phyloP scores from a whole-genome alignment of 2,113 vertebrate species.

The Laticauda laticaudata region DNA sequence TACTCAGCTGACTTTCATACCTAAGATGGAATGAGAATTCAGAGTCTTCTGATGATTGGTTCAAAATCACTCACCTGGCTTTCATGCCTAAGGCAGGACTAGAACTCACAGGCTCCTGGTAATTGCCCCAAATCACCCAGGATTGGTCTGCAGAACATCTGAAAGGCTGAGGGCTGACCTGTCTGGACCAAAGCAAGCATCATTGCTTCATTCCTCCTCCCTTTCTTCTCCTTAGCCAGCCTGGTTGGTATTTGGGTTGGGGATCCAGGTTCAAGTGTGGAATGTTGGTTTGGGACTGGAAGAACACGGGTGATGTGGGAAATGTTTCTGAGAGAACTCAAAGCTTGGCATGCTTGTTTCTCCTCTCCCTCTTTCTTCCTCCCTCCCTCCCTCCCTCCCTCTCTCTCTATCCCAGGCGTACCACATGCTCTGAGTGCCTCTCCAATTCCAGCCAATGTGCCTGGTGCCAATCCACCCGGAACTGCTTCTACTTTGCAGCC shows the following conservation, averaged over 20 bases:
- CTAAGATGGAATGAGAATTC: too few species aligned
- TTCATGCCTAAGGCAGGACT: too few species aligned
- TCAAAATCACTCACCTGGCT: too few species aligned
- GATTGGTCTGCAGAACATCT: neutral
- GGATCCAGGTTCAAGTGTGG: neutral
- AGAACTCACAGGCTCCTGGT: too few species aligned
- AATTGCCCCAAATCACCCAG: neutral
- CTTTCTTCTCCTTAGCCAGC: too few species aligned
- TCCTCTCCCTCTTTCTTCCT: too few species aligned
- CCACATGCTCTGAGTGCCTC: conserved; percentile 82
- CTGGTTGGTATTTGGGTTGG: neutral
- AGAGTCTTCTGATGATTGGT: too few species aligned
- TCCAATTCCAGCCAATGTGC: conserved; percentile 93
- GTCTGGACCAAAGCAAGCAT: neutral
- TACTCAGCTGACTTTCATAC: too few species aligned
- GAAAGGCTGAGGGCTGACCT: neutral
- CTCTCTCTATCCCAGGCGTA: conserved; percentile 70
- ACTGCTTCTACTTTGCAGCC: conserved; percentile 89
- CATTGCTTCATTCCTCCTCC: too few species aligned
- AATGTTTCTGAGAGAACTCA: too few species aligned
- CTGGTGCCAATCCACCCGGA: conserved; percentile 89
- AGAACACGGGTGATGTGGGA: neutral
- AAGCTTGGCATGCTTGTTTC: too few species aligned
- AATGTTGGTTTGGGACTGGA: neutral
- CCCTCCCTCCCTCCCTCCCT: too few species aligned